Percentiles rank a stretch among this genome's conserved stretches.
Evolutionary conservation across 2,888 invertebrate genomes (phyloP).

Genomic region (Bimastos eiseni): DNA sequence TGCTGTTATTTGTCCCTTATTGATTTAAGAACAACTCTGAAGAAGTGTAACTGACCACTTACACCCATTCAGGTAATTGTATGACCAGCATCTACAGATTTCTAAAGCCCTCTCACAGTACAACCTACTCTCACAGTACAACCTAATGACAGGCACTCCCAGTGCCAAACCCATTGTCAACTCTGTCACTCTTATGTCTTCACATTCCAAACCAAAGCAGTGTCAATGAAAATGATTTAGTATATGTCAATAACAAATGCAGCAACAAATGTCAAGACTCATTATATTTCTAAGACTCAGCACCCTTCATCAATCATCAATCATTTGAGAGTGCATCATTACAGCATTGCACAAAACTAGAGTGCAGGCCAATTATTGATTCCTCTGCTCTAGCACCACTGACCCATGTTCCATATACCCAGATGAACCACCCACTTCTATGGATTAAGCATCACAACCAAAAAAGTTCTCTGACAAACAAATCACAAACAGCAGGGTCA

Average conservation of each 20-base stretch:
- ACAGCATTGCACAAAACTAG: constrained; percentile 4
- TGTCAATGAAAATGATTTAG: not conserved
- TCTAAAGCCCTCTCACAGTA: too few species aligned
- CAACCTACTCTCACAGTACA: too few species aligned
- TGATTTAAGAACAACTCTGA: not conserved
- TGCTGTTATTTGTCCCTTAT: not conserved
- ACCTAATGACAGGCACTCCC: too few species aligned
- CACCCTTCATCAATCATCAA: not conserved
- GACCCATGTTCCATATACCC: not conserved
- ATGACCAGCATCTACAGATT: too few species aligned
- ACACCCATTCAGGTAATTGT: not conserved
- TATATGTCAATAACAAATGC: not conserved
- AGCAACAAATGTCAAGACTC: not conserved
- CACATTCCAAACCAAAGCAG: too few species aligned
- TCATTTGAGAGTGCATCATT: not conserved
- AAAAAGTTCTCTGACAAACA: not conserved
- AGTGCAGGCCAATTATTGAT: not conserved
- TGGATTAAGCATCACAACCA: not conserved
- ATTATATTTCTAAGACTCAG: not conserved
- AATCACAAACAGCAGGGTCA: not conserved
- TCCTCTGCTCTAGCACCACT: not conserved
- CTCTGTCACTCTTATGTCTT: not conserved
- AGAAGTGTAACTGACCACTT: not conserved
- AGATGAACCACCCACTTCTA: not conserved
- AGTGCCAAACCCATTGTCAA: too few species aligned